Percentiles rank a stretch among this genome's conserved stretches.
Evolutionary conservation across 2,797 vertebrate species (phyloP).

Genomic region (Cryptoblepharus egeriae): DNA sequence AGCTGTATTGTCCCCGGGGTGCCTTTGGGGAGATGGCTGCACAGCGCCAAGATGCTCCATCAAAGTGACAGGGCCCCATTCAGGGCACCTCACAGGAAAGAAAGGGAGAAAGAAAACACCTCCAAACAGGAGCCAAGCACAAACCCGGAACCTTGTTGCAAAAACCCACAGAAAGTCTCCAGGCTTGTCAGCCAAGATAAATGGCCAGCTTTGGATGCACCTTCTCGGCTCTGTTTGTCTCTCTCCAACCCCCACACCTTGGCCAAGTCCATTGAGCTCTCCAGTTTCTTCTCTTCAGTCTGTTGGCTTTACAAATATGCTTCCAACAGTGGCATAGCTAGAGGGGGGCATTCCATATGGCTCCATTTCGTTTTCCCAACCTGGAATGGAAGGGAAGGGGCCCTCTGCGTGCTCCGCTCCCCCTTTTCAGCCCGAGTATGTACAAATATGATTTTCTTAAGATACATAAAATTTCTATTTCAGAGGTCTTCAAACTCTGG

Average conservation of each 20-base stretch:
- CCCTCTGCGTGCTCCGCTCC: too few relatives aligned
- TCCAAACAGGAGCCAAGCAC: background rate
- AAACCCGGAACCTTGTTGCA: background rate
- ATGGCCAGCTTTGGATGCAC: background rate
- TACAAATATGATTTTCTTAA: too few relatives aligned
- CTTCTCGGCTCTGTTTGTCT: background rate
- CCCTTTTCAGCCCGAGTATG: too few relatives aligned
- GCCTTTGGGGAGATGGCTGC: background rate
- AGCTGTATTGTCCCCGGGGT: background rate
- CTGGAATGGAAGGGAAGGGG: too few relatives aligned
- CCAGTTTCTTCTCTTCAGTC: background rate
- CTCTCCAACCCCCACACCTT: background rate
- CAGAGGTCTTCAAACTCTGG: too few relatives aligned
- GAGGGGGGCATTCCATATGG: too few relatives aligned
- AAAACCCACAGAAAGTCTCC: background rate
- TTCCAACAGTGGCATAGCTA: too few relatives aligned
- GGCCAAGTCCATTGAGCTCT: background rate
- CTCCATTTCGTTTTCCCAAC: too few relatives aligned
- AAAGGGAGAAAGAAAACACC: background rate
- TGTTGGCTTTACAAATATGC: too few relatives aligned
- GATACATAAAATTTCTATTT: background rate
- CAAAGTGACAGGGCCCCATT: conserved; percentile 3
- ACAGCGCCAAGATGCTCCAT: conserved; percentile 29
- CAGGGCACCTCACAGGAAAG: background rate
- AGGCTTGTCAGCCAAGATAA: conserved; percentile 10